Percentiles rank a stretch among this genome's conserved stretches.
These are phyloP conservation scores for Tachystola acroxantha DNA, from an alignment of 2,888 invertebrate genomes.

Conservation along the genomic window DNA sequence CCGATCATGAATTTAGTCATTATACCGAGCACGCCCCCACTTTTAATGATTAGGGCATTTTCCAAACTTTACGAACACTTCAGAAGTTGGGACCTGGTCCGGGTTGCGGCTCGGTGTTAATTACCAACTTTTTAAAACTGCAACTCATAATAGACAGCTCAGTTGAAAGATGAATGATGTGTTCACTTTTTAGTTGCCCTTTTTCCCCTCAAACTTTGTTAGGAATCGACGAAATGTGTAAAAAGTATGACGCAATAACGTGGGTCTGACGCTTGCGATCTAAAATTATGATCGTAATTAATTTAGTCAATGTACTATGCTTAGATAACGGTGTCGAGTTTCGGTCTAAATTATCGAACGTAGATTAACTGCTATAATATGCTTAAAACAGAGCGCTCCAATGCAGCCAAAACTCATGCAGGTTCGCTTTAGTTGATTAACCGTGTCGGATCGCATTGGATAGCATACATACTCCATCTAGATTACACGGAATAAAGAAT, in stretches of 20 bases:
- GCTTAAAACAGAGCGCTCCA: conserved; percentile 41
- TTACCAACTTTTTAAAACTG: conserved; percentile 74
- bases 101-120: conserved; percentile 63
- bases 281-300: background rate
- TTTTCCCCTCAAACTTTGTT: conserved; percentile 35
- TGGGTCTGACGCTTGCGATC: conserved; percentile 33
- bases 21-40: conserved; percentile 13
- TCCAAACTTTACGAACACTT: conserved; percentile 64
- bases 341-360: conserved; percentile 11
- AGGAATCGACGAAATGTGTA: conserved; percentile 27
- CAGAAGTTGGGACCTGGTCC: conserved; percentile 60
- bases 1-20: background rate
- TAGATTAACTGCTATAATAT: conserved; percentile 24
- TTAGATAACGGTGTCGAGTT: background rate
- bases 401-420: conserved; percentile 44
- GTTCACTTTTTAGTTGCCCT: conserved; percentile 40
- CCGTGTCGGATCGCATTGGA: conserved; percentile 30
- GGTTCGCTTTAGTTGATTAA: conserved; percentile 48
- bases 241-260: conserved; percentile 35
- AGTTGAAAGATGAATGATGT: conserved; percentile 73
- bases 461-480: conserved; percentile 29
- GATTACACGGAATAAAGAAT: conserved; percentile 38
- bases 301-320: too few relatives aligned
- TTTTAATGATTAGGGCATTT: conserved; percentile 70
- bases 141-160: conserved; percentile 75